A percentile compares a stretch with the other conserved stretches of the same genome.
These are phyloP conservation scores for Acleris holmiana DNA, from an alignment of 2,888 invertebrate genomes.

Conservation along the genomic window DNA sequence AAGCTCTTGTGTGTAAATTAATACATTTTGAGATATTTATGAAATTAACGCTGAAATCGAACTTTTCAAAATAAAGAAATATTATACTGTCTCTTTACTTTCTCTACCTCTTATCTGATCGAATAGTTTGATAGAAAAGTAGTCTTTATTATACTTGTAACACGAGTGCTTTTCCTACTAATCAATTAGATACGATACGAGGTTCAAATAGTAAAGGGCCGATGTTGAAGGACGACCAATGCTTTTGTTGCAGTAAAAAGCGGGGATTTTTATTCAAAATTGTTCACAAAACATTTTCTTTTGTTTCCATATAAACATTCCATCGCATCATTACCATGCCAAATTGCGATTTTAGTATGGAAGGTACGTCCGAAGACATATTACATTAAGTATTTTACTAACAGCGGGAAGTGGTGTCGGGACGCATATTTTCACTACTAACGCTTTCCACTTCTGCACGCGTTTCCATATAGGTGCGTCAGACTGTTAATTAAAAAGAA, in stretches of 20 bases:
- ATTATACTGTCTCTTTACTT: too few relatives aligned
- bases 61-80: neutral
- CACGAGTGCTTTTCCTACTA: too few relatives aligned
- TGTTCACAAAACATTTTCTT: conserved; percentile 38
- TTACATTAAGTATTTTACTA: conserved; percentile 36
- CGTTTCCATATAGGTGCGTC: neutral
- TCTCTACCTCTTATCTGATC: too few relatives aligned
- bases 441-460: conserved; percentile 27
- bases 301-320: conserved; percentile 37
- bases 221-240: conserved; percentile 19
- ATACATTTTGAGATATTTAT: too few relatives aligned
- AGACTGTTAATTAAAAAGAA: neutral
- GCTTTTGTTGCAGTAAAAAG: conserved; percentile 37
- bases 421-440: conserved; percentile 21
- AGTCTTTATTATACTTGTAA: too few relatives aligned
- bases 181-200: too few relatives aligned
- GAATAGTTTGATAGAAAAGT: too few relatives aligned
- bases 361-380: conserved; percentile 63
- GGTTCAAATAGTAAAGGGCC: too few relatives aligned
- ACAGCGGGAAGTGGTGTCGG: conserved; percentile 19
- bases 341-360: conserved; percentile 54
- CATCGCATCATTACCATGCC: conserved; percentile 34
- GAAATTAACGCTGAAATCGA: too few relatives aligned
- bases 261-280: conserved; percentile 34
- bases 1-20: too few relatives aligned